Evolutionary conservation across 2,797 vertebrate species (phyloP).

Genomic region (Enoplosus armatus): DNA sequence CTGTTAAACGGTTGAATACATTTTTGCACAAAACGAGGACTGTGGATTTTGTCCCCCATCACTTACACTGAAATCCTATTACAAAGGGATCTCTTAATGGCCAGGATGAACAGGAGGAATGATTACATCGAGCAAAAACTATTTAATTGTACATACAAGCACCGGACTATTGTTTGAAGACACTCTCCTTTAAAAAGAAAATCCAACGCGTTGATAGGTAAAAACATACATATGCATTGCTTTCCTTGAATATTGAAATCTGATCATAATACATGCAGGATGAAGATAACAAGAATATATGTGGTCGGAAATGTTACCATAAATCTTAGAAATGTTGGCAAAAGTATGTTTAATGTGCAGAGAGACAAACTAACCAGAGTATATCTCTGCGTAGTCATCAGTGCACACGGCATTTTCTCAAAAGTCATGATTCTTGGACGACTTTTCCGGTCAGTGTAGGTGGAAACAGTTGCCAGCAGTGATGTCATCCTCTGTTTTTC

Average conservation of each 20-base stretch:
- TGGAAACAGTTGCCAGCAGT: slow-evolving; percentile 24
- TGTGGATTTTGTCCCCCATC: neutral
- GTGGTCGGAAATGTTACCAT: neutral
- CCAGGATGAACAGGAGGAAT: neutral
- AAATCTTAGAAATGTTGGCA: neutral
- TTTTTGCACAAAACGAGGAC: neutral
- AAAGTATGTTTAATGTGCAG: neutral
- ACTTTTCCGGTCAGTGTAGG: slow-evolving; percentile 26
- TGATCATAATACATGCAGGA: neutral
- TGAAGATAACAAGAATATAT: neutral
- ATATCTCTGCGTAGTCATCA: neutral
- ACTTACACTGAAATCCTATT: neutral
- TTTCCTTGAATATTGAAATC: neutral
- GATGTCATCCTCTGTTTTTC: slow-evolving; percentile 27
- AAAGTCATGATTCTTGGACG: slow-evolving; percentile 12
- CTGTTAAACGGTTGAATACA: neutral
- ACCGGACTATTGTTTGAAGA: neutral
- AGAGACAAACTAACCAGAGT: neutral
- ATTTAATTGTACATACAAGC: neutral
- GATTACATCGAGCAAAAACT: neutral
- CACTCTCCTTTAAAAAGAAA: neutral
- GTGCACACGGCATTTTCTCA: slow-evolving; percentile 1
- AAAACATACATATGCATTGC: neutral
- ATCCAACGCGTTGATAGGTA: neutral
- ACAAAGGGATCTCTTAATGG: neutral